Evolutionary conservation across 2,888 invertebrate species (phyloP), one percentile per base, ranked within the genome.

Genomic region (Fragum whitleyi): DNA sequence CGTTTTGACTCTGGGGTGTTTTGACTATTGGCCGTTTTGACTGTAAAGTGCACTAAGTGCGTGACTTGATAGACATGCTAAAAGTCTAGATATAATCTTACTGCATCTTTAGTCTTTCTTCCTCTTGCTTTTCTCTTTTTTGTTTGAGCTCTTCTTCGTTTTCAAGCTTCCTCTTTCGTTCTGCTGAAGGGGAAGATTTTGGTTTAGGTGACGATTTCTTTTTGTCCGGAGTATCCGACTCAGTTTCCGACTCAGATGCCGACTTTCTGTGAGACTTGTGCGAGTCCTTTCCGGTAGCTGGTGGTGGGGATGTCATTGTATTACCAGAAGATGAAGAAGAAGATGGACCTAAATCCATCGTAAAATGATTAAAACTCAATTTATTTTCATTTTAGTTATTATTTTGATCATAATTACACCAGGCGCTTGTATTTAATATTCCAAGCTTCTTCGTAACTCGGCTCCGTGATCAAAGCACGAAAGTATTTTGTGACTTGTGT

Each of bases 51-150:
- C n/a, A n/a, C n/a, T n/a, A n/a, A n/a, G n/a, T n/a, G n/a, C n/a
- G n/a, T n/a, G n/a, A n/a, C n/a, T n/a, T n/a, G n/a, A n/a, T n/a
- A n/a, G n/a, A n/a, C n/a, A n/a, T n/a, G n/a, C n/a, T n/a, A n/a
- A n/a, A n/a, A n/a, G n/a, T n/a, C n/a, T n/a, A n/a, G n/a, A n/a
- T n/a, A n/a, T n/a, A n/a, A n/a, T n/a, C 96, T 95, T 95, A 98
- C 98, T 98, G 98, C 98, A 98, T 98, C 94, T 97, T 97, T 93
- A 98, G 97, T 81, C 98, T 95, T 93, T 98, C 98, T 92, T 98
- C 98, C 93, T 98, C 98, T 94, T 98, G 96, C 96, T 94, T 96
- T 97, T 90, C 96, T 61, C 86, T 87, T 72, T 90, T 90, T 16
- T 74, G 74, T 67, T 84, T 88, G 14, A 86, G 77, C 78, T 90